Conservation (phyloP, 2,113 vertebrate species). For the Seriola rivoliana region DNA sequence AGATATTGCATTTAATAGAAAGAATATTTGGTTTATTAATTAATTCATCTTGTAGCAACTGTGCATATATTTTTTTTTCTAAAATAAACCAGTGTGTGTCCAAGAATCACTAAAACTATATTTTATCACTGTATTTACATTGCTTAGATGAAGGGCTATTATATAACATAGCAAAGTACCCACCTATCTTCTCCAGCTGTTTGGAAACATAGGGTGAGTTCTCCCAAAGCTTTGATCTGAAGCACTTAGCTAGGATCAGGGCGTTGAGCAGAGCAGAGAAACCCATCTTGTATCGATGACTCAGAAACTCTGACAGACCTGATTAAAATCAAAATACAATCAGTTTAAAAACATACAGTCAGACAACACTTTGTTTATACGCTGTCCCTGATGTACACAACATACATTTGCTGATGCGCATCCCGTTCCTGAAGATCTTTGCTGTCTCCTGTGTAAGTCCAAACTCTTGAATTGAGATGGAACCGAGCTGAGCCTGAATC, state of each 20-base stretch:
- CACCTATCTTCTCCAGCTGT: conserved; percentile 98
- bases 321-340: conserved; percentile 37
- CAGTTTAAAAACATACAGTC: background rate
- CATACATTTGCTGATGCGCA: conserved; percentile 95
- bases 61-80: background rate
- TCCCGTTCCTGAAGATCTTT: conserved; percentile 94
- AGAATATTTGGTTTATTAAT: background rate
- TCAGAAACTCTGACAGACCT: conserved; percentile 94
- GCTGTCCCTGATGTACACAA: background rate
- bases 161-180: conserved; percentile 22
- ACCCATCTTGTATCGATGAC: conserved; percentile 83
- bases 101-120: background rate
- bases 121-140: background rate
- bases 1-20: background rate
- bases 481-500: conserved; percentile 96
- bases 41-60: background rate
- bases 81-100: background rate
- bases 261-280: conserved; percentile 90
- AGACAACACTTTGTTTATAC: background rate
- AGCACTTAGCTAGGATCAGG: conserved; percentile 94
- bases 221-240: conserved; percentile 96
- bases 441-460: conserved; percentile 94
- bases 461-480: conserved; percentile 95
- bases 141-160: background rate
- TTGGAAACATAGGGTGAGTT: conserved; percentile 93